Evolutionary conservation across 2,797 vertebrate species (phyloP).

Genomic region (Lepus oiostolus): DNA sequence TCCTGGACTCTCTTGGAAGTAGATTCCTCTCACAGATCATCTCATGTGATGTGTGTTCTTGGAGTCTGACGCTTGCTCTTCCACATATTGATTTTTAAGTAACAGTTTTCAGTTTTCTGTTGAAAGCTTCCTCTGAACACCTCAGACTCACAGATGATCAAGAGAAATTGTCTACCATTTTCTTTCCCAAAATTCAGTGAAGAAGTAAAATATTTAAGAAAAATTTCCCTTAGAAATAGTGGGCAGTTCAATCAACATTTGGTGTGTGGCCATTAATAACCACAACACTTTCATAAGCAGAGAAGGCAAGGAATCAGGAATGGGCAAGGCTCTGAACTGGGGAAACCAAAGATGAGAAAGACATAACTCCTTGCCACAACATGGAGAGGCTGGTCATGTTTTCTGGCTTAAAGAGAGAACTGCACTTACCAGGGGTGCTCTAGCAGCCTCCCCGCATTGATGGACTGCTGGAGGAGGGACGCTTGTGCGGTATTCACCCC

Average conservation of each 20-base stretch:
- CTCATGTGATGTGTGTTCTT: background rate
- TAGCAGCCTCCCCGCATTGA: background rate
- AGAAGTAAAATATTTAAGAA: background rate
- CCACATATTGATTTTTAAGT: background rate
- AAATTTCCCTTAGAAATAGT: background rate
- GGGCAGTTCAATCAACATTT: background rate
- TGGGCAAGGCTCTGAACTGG: background rate
- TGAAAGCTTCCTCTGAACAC: background rate
- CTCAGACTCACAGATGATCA: background rate
- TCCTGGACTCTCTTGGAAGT: background rate
- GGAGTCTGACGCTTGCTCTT: background rate
- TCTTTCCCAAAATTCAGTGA: background rate
- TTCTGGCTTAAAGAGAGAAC: background rate
- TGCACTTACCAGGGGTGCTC: too few species aligned
- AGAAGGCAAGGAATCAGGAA: background rate
- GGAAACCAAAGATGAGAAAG: background rate
- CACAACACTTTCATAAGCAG: background rate
- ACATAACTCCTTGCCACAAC: too few species aligned
- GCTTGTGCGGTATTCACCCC: accelerated
- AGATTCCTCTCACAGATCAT: too few species aligned
- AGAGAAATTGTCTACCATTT: background rate
- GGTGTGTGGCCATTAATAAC: background rate
- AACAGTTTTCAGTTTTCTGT: background rate
- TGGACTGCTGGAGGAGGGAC: background rate
- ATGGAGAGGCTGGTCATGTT: background rate